Evolutionary conservation across 2,888 invertebrate genomes (phyloP), one percentile per base, ranked within the genome.

Genomic region (Caenorhabditis afra): DNA sequence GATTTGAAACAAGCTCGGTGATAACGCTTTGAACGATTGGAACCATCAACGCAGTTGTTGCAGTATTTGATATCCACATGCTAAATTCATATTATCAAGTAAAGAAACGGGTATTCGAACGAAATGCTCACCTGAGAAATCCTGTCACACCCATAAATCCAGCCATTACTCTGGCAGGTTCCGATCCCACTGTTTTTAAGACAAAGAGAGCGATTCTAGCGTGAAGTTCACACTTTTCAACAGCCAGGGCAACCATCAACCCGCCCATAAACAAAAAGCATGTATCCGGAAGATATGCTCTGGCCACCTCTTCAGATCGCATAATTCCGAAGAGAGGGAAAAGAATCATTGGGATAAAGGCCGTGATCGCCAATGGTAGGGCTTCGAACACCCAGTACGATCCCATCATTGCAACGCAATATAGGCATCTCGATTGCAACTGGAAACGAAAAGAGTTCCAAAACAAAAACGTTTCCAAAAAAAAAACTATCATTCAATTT

Each of bases 21-120:
- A 86, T 86, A 8, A 87, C 86, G 29, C 85, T 84, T 67, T 86
- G 86, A 0, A 84, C 84, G 62, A 87, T 87, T 44, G 87, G 87
- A 5, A 87, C 87, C 96, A 96, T 96, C 95, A 96, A 95, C 11
- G 87, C 89, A 8, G 90, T 86, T 0, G 90, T 92, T 10, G 92
- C 91, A 0, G 91, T 92, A 88, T 92, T 92, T 61, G 89, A 89
- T 47, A 89, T 89, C 84, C 85, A 89, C 86, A 89, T 87, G 73
- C 85, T 85, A n/a, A n/a, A n/a, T n/a, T n/a, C n/a, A n/a, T n/a
- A n/a, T n/a, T n/a, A n/a, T n/a, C n/a, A n/a, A n/a, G n/a, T n/a
- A n/a, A n/a, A n/a, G n/a, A n/a, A n/a, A n/a, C n/a, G n/a, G n/a
- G n/a, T n/a, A n/a, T n/a, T n/a, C n/a, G n/a, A n/a, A n/a, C n/a